phyloP scores from a whole-genome alignment of 2,113 vertebrate species.

The Atlantisia rogersi region DNA sequence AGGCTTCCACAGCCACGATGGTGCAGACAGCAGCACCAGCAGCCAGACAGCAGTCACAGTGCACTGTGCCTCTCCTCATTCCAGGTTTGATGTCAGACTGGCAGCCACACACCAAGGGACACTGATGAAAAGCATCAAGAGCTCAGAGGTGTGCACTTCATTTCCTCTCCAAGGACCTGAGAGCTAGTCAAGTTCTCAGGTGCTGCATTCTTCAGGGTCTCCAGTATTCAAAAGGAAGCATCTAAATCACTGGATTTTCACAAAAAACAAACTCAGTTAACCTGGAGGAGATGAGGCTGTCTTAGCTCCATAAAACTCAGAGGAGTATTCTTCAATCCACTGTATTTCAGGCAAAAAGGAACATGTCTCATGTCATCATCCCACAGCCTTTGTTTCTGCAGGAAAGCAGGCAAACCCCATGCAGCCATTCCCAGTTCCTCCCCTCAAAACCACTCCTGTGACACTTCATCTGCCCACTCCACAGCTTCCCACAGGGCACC shows the following conservation, averaged over 20 bases:
- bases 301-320: neutral
- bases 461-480: accelerated
- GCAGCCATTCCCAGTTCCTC: neutral
- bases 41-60: neutral
- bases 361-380: neutral
- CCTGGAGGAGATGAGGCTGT: neutral
- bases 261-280: neutral
- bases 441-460: neutral
- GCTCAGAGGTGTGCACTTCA: neutral
- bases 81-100: neutral
- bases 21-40: neutral
- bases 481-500: neutral
- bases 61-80: neutral
- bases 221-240: neutral
- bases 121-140: neutral
- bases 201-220: neutral
- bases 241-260: neutral
- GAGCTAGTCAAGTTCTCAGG: neutral
- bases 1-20: neutral
- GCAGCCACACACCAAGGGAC: neutral
- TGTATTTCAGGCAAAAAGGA: neutral
- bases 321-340: neutral
- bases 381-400: neutral
- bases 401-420: neutral
- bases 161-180: neutral